These are phyloP conservation scores for Calephelis nemesis DNA, from an alignment of 1,140 invertebrate species.

Conservation along the genomic window DNA sequence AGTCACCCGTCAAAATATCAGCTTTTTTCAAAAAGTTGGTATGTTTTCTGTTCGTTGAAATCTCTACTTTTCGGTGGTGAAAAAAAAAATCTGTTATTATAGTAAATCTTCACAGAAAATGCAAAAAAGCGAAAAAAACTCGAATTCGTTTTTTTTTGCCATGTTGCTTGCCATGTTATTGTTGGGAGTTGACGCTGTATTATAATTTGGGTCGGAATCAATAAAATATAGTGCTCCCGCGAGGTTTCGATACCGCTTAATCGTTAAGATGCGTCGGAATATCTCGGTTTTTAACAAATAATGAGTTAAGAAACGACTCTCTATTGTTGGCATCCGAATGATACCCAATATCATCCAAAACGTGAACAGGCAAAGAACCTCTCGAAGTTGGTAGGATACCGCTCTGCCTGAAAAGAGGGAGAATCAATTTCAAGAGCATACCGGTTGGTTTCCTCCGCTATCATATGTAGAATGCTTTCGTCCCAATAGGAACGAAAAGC, in stretches of 20 bases:
- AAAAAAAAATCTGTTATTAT: too few species aligned
- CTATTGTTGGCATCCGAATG: background rate
- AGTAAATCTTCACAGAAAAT: too few species aligned
- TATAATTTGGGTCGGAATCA: background rate
- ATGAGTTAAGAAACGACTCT: background rate
- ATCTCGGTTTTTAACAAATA: background rate
- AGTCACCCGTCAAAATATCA: too few species aligned
- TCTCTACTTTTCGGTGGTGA: too few species aligned
- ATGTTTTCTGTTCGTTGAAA: too few species aligned
- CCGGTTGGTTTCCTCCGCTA: background rate
- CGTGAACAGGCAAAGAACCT: background rate
- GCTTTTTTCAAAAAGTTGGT: too few species aligned
- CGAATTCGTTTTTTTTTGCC: too few species aligned
- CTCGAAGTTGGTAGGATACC: background rate
- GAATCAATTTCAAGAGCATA: background rate
- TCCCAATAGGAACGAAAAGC: too few species aligned
- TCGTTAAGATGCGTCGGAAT: background rate
- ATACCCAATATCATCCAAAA: constrained; percentile 2
- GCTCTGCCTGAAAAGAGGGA: background rate
- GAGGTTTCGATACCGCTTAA: background rate
- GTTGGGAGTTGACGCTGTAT: too few species aligned
- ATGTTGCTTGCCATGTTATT: background rate
- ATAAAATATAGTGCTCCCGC: background rate
- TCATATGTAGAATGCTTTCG: too few species aligned
- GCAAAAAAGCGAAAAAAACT: too few species aligned